Conservation (phyloP, 2,797 vertebrate genomes). For the Nannoperca australis region DNA sequence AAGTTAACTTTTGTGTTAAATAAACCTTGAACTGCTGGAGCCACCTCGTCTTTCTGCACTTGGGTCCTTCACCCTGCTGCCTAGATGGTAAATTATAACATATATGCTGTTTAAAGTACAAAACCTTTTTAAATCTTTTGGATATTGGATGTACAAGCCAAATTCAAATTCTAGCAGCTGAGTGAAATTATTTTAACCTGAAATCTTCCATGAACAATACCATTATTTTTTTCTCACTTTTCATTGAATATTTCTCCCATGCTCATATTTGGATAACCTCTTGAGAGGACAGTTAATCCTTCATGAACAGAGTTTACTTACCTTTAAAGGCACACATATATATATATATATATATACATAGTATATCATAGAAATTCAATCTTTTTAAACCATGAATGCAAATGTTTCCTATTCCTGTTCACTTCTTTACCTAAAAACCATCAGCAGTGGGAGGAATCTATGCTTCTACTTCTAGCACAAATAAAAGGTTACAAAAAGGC, state of each 20-base stretch:
- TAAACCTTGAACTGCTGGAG: no score
- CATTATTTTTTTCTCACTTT: not conserved
- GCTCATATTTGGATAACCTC: not conserved
- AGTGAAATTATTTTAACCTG: not conserved
- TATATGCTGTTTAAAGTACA: no score
- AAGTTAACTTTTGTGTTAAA: no score
- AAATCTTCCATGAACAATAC: not conserved
- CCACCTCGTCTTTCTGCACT: no score
- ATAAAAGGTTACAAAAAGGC: not conserved
- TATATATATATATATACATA: no score
- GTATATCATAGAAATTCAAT: not conserved
- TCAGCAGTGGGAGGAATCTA: no score
- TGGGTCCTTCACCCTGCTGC: no score
- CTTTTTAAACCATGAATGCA: not conserved
- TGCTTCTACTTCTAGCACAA: no score
- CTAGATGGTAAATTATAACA: no score
- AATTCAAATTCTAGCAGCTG: not conserved
- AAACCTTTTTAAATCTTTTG: not conserved
- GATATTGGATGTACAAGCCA: not conserved
- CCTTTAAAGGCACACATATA: not conserved
- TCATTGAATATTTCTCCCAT: not conserved
- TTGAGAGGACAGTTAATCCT: not conserved
- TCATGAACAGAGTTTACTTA: not conserved
- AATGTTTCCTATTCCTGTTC: no score
- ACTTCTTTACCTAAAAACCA: no score